phyloP scores from a whole-genome alignment of 2,797 vertebrate genomes.

The Arctocebus calabarensis region DNA sequence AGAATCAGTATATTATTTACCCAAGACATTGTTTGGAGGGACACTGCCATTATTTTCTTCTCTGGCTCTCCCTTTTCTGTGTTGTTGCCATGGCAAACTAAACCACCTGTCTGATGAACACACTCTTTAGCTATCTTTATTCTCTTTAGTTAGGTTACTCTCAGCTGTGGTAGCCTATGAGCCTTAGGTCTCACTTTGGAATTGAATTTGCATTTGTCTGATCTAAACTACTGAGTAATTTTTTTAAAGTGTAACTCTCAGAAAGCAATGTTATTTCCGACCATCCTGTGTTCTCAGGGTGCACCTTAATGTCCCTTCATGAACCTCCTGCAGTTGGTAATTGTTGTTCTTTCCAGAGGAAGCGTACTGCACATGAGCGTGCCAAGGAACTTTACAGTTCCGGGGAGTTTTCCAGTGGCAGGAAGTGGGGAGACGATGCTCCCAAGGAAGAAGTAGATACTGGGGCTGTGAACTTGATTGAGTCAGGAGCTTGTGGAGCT shows the following conservation, averaged over 20 bases:
- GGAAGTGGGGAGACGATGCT: conserved; percentile 98
- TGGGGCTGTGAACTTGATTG: conserved; percentile 96
- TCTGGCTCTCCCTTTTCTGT: background rate
- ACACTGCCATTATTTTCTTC: background rate
- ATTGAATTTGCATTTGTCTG: conserved; percentile 46
- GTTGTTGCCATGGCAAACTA: background rate
- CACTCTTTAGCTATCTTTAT: background rate
- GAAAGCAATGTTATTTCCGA: conserved; percentile 17
- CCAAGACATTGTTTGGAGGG: background rate
- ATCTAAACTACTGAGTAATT: background rate
- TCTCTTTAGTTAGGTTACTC: background rate
- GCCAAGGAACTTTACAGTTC: conserved; percentile 98
- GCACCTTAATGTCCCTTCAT: background rate
- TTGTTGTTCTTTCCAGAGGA: conserved; percentile 90
- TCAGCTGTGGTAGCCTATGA: background rate
- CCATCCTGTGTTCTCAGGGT: background rate
- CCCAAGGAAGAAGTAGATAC: conserved; percentile 97
- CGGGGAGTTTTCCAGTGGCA: conserved; percentile 97
- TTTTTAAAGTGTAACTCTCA: background rate
- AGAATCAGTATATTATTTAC: background rate
- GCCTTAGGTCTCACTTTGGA: conserved; percentile 25
- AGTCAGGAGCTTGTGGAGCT: conserved; percentile 97
- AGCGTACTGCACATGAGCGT: conserved; percentile 96
- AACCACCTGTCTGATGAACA: background rate
- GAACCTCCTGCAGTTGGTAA: conserved; percentile 17